phyloP scores from a whole-genome alignment of 2,113 vertebrate species.

The Pygoscelis adeliae region DNA sequence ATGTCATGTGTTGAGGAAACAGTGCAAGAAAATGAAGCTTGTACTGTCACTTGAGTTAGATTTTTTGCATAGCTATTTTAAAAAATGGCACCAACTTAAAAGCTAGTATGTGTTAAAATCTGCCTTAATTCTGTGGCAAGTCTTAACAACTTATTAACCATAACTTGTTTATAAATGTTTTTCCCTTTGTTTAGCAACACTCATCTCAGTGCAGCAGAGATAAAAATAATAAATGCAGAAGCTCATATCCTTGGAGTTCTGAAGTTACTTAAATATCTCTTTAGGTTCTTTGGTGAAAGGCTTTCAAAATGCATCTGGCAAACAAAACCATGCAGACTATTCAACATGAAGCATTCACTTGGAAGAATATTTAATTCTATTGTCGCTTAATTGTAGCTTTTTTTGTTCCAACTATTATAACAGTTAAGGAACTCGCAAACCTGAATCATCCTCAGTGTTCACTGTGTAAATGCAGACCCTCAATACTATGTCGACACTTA shows the following conservation, averaged over 20 bases:
- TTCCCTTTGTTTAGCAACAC: not conserved
- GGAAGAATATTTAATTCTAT: not conserved
- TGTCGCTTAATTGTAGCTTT: not conserved
- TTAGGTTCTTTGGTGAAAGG: not conserved
- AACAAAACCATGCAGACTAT: not conserved
- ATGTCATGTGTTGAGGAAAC: not conserved
- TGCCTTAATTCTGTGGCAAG: not conserved
- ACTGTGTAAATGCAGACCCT: not conserved
- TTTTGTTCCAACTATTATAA: not conserved
- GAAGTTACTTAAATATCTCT: not conserved
- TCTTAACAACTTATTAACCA: not conserved
- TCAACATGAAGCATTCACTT: not conserved
- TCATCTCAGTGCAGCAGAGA: not conserved
- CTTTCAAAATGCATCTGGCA: not conserved
- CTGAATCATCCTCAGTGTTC: not conserved
- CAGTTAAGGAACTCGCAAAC: not conserved
- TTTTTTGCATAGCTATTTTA: not conserved
- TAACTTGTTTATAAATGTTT: not conserved
- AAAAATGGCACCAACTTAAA: not conserved
- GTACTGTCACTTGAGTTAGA: not conserved
- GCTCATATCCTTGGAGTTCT: not conserved
- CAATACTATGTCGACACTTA: rapidly evolving
- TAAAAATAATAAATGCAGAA: not conserved
- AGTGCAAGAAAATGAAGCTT: not conserved
- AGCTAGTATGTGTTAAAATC: not conserved